Conservation (phyloP, 2,888 invertebrate species). For the Leucoptera coffeella region DNA sequence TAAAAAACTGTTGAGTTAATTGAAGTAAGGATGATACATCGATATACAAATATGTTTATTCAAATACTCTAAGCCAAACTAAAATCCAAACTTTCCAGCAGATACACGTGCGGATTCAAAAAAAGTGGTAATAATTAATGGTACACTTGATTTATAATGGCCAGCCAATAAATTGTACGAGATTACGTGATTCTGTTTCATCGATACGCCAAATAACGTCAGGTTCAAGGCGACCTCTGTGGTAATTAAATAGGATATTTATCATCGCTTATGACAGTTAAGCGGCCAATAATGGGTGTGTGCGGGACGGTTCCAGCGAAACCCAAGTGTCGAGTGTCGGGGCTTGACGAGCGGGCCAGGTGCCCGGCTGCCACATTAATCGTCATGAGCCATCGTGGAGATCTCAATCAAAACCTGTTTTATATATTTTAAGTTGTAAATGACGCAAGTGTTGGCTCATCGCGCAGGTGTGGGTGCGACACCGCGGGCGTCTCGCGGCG, state of each 20-base stretch:
- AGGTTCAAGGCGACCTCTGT: not conserved
- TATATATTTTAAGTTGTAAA: conserved; percentile 42
- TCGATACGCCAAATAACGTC: not conserved
- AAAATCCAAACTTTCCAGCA: no score
- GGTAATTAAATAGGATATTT: not conserved
- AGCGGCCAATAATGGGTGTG: conserved; percentile 1
- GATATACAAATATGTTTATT: no score
- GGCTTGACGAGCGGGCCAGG: conserved; percentile 27
- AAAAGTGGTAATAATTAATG: no score
- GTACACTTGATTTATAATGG: no score
- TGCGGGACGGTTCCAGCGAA: not conserved
- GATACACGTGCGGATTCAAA: no score
- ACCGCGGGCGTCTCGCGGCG: conserved; percentile 27
- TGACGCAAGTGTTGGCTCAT: conserved; percentile 43
- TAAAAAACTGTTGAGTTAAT: no score
- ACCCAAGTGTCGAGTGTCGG: conserved; percentile 18
- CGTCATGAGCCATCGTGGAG: conserved; percentile 36
- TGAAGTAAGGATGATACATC: no score
- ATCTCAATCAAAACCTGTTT: conserved; percentile 50
- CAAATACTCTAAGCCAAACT: no score
- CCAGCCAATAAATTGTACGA: no score
- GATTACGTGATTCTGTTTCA: not conserved
- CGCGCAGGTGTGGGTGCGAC: conserved; percentile 30
- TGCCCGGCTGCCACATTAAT: conserved; percentile 34
- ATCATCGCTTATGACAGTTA: not conserved